Evolutionary conservation across 1,140 invertebrate genomes (phyloP).

Genomic region (Berghia stephanieae): DNA sequence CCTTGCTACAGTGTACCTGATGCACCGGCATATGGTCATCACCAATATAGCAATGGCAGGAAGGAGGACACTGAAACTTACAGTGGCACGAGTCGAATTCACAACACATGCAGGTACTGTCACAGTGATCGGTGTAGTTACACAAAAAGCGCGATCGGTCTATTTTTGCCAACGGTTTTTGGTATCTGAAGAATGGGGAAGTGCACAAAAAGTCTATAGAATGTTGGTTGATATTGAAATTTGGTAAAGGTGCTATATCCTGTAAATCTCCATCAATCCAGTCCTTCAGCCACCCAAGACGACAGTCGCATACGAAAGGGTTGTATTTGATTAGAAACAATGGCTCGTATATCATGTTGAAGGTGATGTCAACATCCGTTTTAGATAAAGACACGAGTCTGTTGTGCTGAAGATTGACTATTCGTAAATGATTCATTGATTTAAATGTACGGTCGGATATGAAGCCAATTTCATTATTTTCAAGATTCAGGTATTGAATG

Average conservation of each 20-base stretch:
- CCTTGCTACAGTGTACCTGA: slow-evolving; percentile 38
- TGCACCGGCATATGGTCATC: slow-evolving; percentile 32
- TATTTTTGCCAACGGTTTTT: slow-evolving; percentile 25
- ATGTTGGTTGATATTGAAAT: neutral
- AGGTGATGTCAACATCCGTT: slow-evolving; percentile 37
- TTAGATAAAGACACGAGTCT: slow-evolving; percentile 36
- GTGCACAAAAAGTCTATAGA: slow-evolving; percentile 31
- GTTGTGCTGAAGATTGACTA: slow-evolving; percentile 44
- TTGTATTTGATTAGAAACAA: slow-evolving; percentile 44
- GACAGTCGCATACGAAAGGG: slow-evolving; percentile 49
- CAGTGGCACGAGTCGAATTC: slow-evolving; percentile 42
- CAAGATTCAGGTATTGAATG: slow-evolving; percentile 37
- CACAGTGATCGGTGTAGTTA: slow-evolving; percentile 40
- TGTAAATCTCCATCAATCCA: slow-evolving; percentile 35
- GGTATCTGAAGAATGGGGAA: slow-evolving; percentile 26
- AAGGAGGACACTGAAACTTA: slow-evolving; percentile 38
- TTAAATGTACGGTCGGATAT: slow-evolving; percentile 43
- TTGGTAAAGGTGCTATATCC: slow-evolving; percentile 36
- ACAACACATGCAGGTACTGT: slow-evolving; percentile 45
- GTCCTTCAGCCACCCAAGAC: slow-evolving; percentile 48
- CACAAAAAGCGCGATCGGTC: slow-evolving; percentile 42
- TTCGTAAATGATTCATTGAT: slow-evolving; percentile 31
- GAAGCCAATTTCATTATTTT: slow-evolving; percentile 35
- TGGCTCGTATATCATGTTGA: slow-evolving; percentile 24
- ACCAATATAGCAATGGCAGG: slow-evolving; percentile 40